phyloP scores from a whole-genome alignment of 1,140 invertebrate species.

The Drosophila truncata region DNA sequence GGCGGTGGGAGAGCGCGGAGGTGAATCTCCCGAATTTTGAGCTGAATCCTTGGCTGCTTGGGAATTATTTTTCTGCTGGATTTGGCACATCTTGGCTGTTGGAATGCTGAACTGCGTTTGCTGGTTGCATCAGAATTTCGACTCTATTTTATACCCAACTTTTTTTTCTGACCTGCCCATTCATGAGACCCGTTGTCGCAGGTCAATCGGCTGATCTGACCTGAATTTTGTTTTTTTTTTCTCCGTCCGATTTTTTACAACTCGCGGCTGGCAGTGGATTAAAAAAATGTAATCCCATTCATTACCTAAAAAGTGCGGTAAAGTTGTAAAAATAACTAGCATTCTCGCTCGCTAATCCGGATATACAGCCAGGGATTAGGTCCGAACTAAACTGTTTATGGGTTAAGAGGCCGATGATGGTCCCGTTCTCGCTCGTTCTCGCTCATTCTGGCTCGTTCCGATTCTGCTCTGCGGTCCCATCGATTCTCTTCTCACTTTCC shows the following conservation, averaged over 20 bases:
- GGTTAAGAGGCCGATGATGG: slow-evolving; percentile 27
- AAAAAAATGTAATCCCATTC: slow-evolving; percentile 74
- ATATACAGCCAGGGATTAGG: slow-evolving; percentile 69
- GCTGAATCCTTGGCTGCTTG: slow-evolving; percentile 6
- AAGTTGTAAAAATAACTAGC: slow-evolving; percentile 42
- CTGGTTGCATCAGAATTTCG: slow-evolving; percentile 17
- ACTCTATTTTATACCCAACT: slow-evolving; percentile 52
- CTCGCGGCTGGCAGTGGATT: slow-evolving; percentile 56
- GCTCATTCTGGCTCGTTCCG: not conserved
- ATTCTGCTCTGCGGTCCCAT: slow-evolving; percentile 12
- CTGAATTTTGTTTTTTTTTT: slow-evolving; percentile 43
- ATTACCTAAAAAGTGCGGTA: slow-evolving; percentile 79
- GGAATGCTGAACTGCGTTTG: slow-evolving; percentile 48
- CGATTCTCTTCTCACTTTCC: slow-evolving; percentile 14
- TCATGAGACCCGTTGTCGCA: slow-evolving; percentile 52
- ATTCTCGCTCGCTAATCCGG: slow-evolving; percentile 60
- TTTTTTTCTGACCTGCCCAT: slow-evolving; percentile 67
- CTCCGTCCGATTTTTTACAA: slow-evolving; percentile 55
- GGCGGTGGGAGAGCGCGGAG: slow-evolving; percentile 43
- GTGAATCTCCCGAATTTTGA: not conserved
- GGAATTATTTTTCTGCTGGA: slow-evolving; percentile 20
- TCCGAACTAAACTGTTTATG: slow-evolving; percentile 66
- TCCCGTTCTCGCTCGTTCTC: not conserved
- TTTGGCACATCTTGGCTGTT: slow-evolving; percentile 55
- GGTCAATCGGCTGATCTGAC: slow-evolving; percentile 40